These are phyloP conservation scores for Andricus quercusramuli DNA, from an alignment of 2,888 invertebrate genomes.

Conservation along the genomic window DNA sequence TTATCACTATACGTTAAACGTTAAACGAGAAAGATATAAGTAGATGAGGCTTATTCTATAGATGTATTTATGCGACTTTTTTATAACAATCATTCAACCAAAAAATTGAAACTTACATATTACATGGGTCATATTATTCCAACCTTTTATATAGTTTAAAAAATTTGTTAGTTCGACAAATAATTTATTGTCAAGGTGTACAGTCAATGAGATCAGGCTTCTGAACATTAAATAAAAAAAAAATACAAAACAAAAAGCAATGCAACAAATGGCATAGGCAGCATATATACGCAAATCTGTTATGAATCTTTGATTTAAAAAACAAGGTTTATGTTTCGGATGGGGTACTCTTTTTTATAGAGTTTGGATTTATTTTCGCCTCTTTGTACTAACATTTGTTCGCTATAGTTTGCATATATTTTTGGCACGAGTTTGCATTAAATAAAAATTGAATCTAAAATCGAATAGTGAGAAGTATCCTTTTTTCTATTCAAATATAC, in stretches of 20 bases:
- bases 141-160: background rate
- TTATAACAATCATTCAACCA: background rate
- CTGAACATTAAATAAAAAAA: background rate
- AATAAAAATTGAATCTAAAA: background rate
- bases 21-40: background rate
- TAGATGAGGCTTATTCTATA: background rate
- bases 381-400: background rate
- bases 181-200: background rate
- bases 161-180: background rate
- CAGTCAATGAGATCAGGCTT: constrained; percentile 8
- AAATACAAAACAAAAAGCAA: background rate
- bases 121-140: background rate
- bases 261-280: background rate
- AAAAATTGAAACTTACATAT: background rate
- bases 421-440: too few species aligned
- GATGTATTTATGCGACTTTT: background rate
- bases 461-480: background rate
- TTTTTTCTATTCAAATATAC: background rate
- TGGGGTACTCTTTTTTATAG: background rate
- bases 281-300: background rate
- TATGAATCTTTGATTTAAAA: background rate
- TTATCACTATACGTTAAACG: background rate
- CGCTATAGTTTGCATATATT: too few species aligned
- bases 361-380: background rate
- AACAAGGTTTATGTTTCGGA: background rate